Percentiles rank a stretch among this genome's conserved stretches.
phyloP scores from a whole-genome alignment of 2,797 vertebrate species.

The Tarsius wallacei region DNA sequence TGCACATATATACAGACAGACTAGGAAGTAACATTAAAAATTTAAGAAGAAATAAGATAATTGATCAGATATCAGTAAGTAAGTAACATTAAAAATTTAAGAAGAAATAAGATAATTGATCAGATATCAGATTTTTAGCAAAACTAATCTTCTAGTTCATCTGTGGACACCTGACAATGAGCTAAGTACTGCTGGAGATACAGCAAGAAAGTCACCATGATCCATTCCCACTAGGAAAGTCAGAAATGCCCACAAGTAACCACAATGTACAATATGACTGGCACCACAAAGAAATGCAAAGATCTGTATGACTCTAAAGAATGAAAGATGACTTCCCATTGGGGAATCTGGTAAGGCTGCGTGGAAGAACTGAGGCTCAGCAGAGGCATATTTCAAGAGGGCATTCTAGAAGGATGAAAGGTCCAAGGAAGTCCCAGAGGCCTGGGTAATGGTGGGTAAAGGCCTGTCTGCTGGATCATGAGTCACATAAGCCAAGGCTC shows the following conservation, averaged over 20 bases:
- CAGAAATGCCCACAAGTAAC: neutral
- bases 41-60: neutral
- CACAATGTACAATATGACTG: neutral
- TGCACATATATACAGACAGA: neutral
- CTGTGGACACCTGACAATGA: neutral
- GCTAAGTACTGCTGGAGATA: neutral
- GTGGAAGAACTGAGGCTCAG: neutral
- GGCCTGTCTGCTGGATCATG: neutral
- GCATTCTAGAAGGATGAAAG: neutral
- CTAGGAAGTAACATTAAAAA: constrained; percentile 6
- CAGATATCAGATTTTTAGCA: neutral
- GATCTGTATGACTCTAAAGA: neutral
- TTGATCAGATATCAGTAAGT: neutral
- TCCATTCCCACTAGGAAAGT: neutral
- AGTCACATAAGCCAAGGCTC: neutral
- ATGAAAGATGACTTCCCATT: neutral
- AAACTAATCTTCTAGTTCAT: neutral
- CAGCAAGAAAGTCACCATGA: neutral
- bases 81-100: no score
- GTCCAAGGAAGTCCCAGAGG: neutral
- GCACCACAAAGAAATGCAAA: neutral
- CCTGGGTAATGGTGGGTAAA: neutral
- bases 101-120: neutral
- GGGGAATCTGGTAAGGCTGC: neutral
- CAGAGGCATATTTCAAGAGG: neutral